Percentiles rank a stretch among this genome's conserved stretches.
phyloP scores from a whole-genome alignment of 2,113 vertebrate species.

The Myrmecobius fasciatus region DNA sequence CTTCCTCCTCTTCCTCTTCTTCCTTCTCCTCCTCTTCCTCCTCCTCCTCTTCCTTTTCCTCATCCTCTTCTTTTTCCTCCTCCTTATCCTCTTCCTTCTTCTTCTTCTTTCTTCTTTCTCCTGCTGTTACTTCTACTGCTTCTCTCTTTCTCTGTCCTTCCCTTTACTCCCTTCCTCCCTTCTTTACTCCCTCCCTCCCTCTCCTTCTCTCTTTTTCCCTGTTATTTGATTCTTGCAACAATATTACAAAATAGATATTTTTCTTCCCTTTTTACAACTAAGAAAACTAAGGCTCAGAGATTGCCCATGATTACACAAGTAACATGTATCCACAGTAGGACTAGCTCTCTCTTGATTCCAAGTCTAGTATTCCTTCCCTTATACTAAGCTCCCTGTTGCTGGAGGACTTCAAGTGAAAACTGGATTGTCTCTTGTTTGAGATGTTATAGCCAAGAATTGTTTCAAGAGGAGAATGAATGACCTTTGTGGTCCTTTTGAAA shows the following conservation, averaged over 20 bases:
- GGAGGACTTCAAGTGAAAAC: background rate
- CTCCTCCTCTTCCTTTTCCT: too few species aligned
- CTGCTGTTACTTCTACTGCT: too few species aligned
- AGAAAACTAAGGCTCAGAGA: background rate
- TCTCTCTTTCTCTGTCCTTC: too few species aligned
- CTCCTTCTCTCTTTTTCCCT: too few species aligned
- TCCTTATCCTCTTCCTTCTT: background rate
- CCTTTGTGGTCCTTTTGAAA: background rate
- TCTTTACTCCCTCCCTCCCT: background rate
- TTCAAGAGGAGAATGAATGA: background rate
- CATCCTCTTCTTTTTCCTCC: background rate
- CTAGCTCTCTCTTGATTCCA: background rate
- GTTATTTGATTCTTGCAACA: background rate
- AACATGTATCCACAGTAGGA: background rate
- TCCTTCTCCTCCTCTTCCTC: too few species aligned
- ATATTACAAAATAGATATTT: background rate
- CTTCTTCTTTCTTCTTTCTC: too few species aligned
- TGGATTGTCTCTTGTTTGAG: background rate
- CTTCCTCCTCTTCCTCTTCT: too few species aligned
- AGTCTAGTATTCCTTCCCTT: background rate
- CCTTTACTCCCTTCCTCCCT: too few species aligned
- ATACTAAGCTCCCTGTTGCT: background rate
- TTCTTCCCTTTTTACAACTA: background rate
- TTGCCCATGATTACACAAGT: background rate
- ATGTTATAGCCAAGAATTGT: background rate